Conservation (phyloP, 2,888 invertebrate species). For the Leptothorax acervorum region DNA sequence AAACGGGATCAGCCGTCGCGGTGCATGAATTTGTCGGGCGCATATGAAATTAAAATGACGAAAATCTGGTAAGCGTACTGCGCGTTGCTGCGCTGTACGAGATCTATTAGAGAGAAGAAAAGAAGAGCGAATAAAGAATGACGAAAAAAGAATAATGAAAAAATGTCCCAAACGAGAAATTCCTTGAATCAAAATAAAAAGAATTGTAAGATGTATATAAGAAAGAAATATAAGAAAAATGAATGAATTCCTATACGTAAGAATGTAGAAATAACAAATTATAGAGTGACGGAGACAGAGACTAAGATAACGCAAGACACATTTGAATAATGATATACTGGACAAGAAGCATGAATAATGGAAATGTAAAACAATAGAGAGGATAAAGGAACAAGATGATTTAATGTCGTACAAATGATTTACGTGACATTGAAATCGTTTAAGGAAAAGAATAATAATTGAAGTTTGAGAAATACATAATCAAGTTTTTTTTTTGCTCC, state of each 20-base stretch:
- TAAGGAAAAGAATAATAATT: neutral
- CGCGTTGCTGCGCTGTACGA: neutral
- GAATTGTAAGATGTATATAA: neutral
- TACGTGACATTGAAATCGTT: conserved; percentile 36
- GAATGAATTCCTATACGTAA: neutral
- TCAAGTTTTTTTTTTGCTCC: neutral
- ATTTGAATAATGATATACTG: conserved; percentile 58
- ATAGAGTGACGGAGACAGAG: conserved; percentile 14
- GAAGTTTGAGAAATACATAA: neutral
- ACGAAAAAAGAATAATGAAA: neutral
- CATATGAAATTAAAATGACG: conserved; percentile 43
- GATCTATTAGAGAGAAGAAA: neutral
- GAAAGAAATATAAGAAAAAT: neutral
- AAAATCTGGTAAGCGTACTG: neutral
- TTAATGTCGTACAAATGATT: conserved; percentile 46
- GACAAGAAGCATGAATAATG: conserved; percentile 54
- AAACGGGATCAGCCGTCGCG: conserved; percentile 46
- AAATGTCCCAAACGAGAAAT: neutral
- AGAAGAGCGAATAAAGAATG: neutral
- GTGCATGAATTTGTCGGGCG: conserved; percentile 27
- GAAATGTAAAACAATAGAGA: conserved; percentile 56
- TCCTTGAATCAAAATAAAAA: neutral
- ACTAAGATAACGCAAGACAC: conserved; percentile 48
- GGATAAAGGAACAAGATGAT: conserved; percentile 39
- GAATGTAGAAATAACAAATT: conserved; percentile 44